Conservation (phyloP, 1,140 invertebrate species). For the Meteorus sp. region DNA sequence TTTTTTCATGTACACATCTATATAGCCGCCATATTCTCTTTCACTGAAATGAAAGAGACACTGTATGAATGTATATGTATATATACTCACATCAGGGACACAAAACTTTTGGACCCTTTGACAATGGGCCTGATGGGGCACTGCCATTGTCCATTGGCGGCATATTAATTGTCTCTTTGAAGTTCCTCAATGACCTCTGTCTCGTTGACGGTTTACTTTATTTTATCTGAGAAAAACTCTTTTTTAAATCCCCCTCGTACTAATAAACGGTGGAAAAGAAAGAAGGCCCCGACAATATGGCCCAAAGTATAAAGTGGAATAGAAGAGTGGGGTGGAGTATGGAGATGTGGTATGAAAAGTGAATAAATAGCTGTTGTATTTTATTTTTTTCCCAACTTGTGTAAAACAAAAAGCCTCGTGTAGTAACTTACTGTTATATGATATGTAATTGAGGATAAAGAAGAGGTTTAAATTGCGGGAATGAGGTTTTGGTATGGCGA, state of each 20-base stretch:
- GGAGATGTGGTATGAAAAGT: no score
- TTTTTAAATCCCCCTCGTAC: not conserved
- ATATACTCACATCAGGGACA: no score
- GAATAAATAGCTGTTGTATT: no score
- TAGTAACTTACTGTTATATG: not conserved
- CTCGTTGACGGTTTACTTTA: slow-evolving; percentile 33
- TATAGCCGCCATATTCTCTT: slow-evolving; percentile 21
- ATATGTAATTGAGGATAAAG: slow-evolving; percentile 20
- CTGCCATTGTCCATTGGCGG: slow-evolving; percentile 38
- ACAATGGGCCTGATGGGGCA: slow-evolving; percentile 42
- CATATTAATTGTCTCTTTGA: slow-evolving; percentile 47
- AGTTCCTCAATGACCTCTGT: slow-evolving; percentile 36
- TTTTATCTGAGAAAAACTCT: not conserved
- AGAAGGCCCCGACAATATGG: no score
- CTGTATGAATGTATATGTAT: no score
- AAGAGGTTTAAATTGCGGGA: slow-evolving; percentile 31
- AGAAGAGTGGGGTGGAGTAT: no score
- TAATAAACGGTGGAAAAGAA: no score
- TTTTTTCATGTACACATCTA: no score
- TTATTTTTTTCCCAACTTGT: no score
- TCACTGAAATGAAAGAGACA: slow-evolving; percentile 20
- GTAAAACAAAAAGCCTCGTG: no score
- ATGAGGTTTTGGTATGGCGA: slow-evolving; percentile 29
- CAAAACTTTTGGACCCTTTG: slow-evolving; percentile 31
- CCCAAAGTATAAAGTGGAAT: no score